Evolutionary conservation across 2,888 invertebrate genomes (phyloP).

Genomic region (Tenthredo notha): DNA sequence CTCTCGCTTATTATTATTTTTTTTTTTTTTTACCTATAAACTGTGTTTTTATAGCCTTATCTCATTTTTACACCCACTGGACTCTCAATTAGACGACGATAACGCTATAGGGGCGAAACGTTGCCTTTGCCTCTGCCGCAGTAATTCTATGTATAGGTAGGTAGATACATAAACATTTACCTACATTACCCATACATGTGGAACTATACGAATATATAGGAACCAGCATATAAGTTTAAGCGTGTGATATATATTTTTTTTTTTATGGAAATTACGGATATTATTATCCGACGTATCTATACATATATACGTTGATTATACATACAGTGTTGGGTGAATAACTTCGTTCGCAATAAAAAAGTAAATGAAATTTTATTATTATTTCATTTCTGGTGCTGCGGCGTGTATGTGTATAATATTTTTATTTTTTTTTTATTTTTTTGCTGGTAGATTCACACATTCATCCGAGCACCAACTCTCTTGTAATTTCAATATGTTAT

Average conservation of each 20-base stretch:
- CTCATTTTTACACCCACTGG: constrained; percentile 3
- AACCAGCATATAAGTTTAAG: background rate
- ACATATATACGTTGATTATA: too few relatives aligned
- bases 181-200: too few relatives aligned
- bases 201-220: background rate
- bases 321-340: background rate
- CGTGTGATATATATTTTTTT: background rate
- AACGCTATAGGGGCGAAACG: background rate
- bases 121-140: background rate
- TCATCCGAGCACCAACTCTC: background rate
- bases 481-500: background rate
- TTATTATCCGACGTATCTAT: background rate
- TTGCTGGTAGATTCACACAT: background rate
- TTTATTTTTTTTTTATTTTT: too few relatives aligned
- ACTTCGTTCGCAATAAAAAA: constrained; percentile 3
- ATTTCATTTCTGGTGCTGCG: background rate
- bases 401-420: too few relatives aligned
- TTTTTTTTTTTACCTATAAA: background rate
- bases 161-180: too few relatives aligned
- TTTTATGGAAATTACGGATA: background rate
- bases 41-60: background rate
- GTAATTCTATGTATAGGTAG: background rate
- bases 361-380: background rate
- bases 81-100: constrained; percentile 3
- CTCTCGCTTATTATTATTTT: background rate